Conservation (phyloP, 2,888 invertebrate genomes). For the Diplazon laetatorius region DNA sequence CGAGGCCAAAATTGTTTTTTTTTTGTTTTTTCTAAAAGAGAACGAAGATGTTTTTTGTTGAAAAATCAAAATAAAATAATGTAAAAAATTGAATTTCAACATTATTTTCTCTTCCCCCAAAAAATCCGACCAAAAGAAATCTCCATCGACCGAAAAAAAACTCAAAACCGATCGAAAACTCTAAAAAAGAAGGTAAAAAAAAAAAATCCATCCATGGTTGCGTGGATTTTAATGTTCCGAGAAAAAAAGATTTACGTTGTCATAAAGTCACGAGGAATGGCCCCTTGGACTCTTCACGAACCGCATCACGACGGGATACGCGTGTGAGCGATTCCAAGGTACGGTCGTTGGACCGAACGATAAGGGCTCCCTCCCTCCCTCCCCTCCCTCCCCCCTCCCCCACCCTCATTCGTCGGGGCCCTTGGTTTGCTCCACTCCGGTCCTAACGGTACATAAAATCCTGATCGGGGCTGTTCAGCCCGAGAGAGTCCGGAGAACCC, state of each 20-base stretch:
- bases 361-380: too few species aligned
- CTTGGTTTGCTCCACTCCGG: constrained; percentile 40
- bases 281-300: constrained; percentile 13
- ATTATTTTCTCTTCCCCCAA: neutral
- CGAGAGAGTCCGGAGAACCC: constrained; percentile 33
- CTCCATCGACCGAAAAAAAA: neutral
- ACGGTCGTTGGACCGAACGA: constrained; percentile 6
- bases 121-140: neutral
- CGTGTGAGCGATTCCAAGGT: constrained; percentile 8
- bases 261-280: constrained; percentile 30
- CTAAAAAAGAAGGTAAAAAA: too few species aligned
- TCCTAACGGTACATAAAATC: constrained; percentile 77
- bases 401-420: too few species aligned
- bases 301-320: neutral
- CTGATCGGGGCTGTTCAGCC: neutral
- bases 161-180: neutral
- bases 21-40: too few species aligned
- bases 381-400: too few species aligned
- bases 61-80: too few species aligned
- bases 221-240: neutral
- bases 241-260: constrained; percentile 27
- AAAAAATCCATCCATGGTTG: neutral
- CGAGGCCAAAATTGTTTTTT: too few species aligned
- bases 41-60: too few species aligned
- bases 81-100: too few species aligned